Percentiles rank a stretch among this genome's conserved stretches.
These are phyloP conservation scores for Cosmopolites sordidus DNA, from an alignment of 2,888 invertebrate species.

Conservation along the genomic window DNA sequence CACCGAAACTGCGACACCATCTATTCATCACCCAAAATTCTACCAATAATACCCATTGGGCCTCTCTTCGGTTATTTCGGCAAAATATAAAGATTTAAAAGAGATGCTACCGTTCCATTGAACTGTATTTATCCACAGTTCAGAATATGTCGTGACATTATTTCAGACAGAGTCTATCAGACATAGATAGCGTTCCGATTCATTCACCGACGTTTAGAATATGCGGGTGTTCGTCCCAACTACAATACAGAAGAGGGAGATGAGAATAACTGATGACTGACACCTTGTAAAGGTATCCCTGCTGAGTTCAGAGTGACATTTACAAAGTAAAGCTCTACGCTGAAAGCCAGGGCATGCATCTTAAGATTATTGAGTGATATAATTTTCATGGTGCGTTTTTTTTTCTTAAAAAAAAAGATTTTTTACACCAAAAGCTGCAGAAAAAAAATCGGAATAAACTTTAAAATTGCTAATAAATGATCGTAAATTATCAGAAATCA, in stretches of 20 bases:
- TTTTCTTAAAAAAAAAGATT: no score
- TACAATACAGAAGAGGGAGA: constrained; percentile 32
- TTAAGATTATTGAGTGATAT: no score
- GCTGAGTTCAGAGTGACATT: constrained; percentile 43
- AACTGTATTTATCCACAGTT: constrained; percentile 16
- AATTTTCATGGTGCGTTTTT: no score
- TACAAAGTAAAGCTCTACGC: constrained; percentile 44
- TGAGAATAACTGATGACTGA: constrained; percentile 46
- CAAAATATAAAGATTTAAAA: constrained; percentile 34
- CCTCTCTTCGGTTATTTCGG: constrained; percentile 32
- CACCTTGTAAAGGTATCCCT: constrained; percentile 44
- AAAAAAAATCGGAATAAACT: no score
- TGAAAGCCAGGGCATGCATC: constrained; percentile 25
- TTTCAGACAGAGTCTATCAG: no score
- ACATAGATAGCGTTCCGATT: no score
- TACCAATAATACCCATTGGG: constrained; percentile 27
- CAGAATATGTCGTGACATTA: no score
- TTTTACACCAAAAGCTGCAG: no score
- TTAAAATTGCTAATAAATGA: no score
- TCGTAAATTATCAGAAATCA: constrained; percentile 19
- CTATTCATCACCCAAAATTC: constrained; percentile 25
- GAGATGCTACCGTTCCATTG: constrained; percentile 38
- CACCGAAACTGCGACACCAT: constrained; percentile 25
- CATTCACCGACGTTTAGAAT: no score
- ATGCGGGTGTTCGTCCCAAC: no score